phyloP scores from a whole-genome alignment of 1,140 invertebrate species.

The Ganaspis sp. region DNA sequence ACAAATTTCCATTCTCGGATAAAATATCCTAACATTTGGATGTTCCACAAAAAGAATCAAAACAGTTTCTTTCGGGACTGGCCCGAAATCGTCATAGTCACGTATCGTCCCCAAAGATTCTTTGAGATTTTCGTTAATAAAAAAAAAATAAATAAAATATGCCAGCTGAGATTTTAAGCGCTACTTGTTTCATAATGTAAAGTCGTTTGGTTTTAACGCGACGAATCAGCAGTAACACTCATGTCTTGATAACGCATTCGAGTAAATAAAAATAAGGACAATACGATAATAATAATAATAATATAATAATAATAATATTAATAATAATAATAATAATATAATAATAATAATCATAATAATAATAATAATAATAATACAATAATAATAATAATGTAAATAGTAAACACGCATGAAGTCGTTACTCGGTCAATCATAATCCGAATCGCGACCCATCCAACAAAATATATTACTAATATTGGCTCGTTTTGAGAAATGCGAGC shows the following conservation, averaged over 20 bases:
- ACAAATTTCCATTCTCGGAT: background rate
- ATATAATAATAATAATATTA: slow-evolving; percentile 54
- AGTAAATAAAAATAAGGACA: slow-evolving; percentile 36
- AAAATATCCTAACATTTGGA: background rate
- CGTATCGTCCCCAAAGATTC: background rate
- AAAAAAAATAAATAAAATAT: background rate
- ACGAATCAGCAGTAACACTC: slow-evolving; percentile 46
- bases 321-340: slow-evolving; percentile 60
- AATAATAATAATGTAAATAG: slow-evolving; percentile 68
- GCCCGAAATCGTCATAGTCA: background rate
- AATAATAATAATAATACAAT: slow-evolving; percentile 65
- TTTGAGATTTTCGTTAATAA: background rate
- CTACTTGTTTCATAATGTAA: slow-evolving; percentile 5
- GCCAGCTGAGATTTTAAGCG: background rate
- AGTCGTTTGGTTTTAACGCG: slow-evolving; percentile 30
- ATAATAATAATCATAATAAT: slow-evolving; percentile 55
- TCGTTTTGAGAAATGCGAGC: slow-evolving; percentile 41
- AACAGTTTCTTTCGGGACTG: background rate
- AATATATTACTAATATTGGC: slow-evolving; percentile 74
- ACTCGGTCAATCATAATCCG: slow-evolving; percentile 46
- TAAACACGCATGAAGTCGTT: slow-evolving; percentile 70
- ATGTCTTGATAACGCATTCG: slow-evolving; percentile 15
- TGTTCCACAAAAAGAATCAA: background rate
- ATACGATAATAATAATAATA: slow-evolving; percentile 42
- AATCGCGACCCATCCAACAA: slow-evolving; percentile 69